A percentile compares a stretch with the other conserved stretches of the same genome.
phyloP scores from a whole-genome alignment of 2,113 vertebrate genomes.

The Pao palembangensis region DNA sequence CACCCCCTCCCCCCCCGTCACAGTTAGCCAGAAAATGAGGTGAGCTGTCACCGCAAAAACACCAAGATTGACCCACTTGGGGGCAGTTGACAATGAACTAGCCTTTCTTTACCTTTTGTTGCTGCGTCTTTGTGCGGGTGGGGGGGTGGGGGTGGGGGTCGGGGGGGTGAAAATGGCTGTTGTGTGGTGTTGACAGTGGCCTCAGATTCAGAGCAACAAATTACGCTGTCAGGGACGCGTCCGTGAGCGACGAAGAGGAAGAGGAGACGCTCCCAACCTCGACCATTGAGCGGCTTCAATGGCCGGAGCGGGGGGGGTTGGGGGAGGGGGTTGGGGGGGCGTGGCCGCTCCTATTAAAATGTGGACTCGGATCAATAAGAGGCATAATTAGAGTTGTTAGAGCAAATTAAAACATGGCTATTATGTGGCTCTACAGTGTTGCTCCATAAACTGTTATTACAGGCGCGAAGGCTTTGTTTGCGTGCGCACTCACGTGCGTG shows the following conservation, averaged over 20 bases:
- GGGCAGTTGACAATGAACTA: slow-evolving; percentile 68
- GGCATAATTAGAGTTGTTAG: slow-evolving; percentile 99
- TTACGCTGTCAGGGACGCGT: slow-evolving; percentile 97
- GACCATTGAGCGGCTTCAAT: slow-evolving; percentile 98
- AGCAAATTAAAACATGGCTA: slow-evolving; percentile 98
- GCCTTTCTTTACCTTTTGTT: slow-evolving; percentile 62
- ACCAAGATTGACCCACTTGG: slow-evolving; percentile 79
- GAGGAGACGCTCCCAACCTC: slow-evolving; percentile 93
- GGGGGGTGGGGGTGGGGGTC: slow-evolving; percentile 31
- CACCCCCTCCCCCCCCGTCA: not conserved
- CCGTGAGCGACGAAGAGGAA: slow-evolving; percentile 81
- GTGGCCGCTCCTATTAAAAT: slow-evolving; percentile 98
- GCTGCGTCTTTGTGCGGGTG: slow-evolving; percentile 27
- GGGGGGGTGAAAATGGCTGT: slow-evolving; percentile 83
- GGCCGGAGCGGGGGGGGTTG: slow-evolving; percentile 78
- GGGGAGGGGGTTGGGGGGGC: slow-evolving; percentile 73
- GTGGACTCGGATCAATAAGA: slow-evolving; percentile 99
- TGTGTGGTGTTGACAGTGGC: slow-evolving; percentile 90
- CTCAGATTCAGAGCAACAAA: slow-evolving; percentile 83
- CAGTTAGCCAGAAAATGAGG: slow-evolving; percentile 80
- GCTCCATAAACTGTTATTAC: slow-evolving; percentile 97
- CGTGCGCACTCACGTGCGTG: slow-evolving; percentile 39
- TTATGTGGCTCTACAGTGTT: slow-evolving; percentile 97
- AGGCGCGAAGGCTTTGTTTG: slow-evolving; percentile 82
- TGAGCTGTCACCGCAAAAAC: slow-evolving; percentile 50